Base-by-base conservation (phyloP, 1,140 invertebrate genomes). In the Drosophila nannoptera region DNA sequence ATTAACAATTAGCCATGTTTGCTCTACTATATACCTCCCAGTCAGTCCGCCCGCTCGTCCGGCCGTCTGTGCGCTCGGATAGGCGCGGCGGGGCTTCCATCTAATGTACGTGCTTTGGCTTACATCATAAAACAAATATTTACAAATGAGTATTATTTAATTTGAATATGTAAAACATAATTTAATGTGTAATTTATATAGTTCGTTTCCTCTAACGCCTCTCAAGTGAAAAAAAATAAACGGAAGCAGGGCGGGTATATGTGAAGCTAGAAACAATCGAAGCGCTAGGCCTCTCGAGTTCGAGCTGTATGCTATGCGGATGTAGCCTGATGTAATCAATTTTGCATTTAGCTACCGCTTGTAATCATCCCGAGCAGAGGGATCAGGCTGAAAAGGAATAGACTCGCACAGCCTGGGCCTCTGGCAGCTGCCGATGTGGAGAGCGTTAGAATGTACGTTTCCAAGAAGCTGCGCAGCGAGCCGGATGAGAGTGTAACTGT, bases 101-200 rank as follows among this genome's bases (percentile, higher is more conserved):
- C 66, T 75, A 73, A 83, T 58, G 60, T 71, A 55, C 55, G 59
- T 76, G 65, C 68, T 66, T 54, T 69, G 61, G 66, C 60, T 84
- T 69, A 86, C 56, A 77, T 59, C 63, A 77, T 75, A 74, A 76
- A 84, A 78, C 69, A 86, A 86, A 84, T 84, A 84, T 84, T 80
- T 84, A 84, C 80, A 84, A 61, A 52, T 56, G 52, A 9, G 45
- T 63, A 43, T 49, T 38, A 69, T 45, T 69, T 58, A 36, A 52
- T 31, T 22, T 62, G 62, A 42, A 31, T 45, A 66, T 61, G 54
- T 67, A 64, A 31, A 49, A 61, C 71, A 63, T 12, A 46, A 9
- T 22, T 22, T 43, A 45, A 58, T 58, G 58, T 46, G 33, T 59
- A 33, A 61, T 59, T 66, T 70, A 59, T 67, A 48, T 40, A 66